Percentiles rank a stretch among this genome's conserved stretches.
phyloP scores from a whole-genome alignment of 53 echinoderm and acorn worm genomes.

The Pentamera pediparva region DNA sequence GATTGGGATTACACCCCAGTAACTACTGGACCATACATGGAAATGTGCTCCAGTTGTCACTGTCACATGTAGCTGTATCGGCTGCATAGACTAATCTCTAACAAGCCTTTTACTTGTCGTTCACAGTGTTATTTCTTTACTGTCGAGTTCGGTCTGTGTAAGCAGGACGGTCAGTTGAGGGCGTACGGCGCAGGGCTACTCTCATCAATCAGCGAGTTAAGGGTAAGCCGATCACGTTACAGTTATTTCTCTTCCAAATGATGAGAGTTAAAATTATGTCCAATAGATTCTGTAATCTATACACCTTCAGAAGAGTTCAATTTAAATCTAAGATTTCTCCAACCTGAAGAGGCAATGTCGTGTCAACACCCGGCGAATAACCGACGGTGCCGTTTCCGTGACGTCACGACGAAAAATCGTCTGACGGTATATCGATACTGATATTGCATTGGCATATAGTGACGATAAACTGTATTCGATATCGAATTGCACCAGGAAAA shows the following conservation, averaged over 20 bases:
- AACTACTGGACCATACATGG: not conserved
- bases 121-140: conserved; percentile 83
- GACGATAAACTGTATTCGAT: no score
- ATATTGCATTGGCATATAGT: no score
- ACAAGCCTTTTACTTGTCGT: not conserved
- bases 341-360: no score
- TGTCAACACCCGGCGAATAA: no score
- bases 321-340: no score
- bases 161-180: conserved; percentile 57
- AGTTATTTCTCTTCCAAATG: not conserved
- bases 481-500: no score
- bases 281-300: no score
- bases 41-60: not conserved
- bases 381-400: no score
- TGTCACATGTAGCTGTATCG: not conserved
- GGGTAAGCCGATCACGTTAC: conserved; percentile 27
- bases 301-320: no score
- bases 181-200: conserved; percentile 80
- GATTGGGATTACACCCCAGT: not conserved
- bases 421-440: no score
- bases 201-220: conserved; percentile 71
- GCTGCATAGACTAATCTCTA: no score
- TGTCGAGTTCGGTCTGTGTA: conserved; percentile 80
- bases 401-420: no score
- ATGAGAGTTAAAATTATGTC: not conserved